Conservation (phyloP, 2,888 invertebrate genomes). For the Microctonus brassicae region DNA sequence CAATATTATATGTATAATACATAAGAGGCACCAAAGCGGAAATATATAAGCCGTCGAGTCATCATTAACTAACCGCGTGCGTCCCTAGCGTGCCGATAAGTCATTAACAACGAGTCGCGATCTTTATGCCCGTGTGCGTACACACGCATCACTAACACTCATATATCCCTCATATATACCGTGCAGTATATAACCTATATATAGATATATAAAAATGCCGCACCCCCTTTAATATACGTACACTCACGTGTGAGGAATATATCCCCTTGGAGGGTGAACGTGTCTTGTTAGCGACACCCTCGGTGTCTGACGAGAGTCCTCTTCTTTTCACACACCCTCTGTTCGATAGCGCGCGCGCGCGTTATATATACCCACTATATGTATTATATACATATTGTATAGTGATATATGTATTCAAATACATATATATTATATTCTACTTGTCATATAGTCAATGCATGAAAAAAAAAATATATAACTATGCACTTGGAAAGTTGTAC, state of each 20-base stretch:
- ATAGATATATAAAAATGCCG: slow-evolving; percentile 18
- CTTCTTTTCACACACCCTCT: slow-evolving; percentile 47
- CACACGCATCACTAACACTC: slow-evolving; percentile 37
- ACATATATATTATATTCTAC: slow-evolving; percentile 8
- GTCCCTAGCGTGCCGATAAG: slow-evolving; percentile 61
- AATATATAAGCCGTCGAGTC: slow-evolving; percentile 51
- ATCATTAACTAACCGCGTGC: slow-evolving; percentile 58
- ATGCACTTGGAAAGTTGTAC: slow-evolving; percentile 21
- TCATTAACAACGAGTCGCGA: slow-evolving; percentile 61
- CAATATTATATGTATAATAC: slow-evolving; percentile 9
- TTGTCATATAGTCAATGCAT: slow-evolving; percentile 14
- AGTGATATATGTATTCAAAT: neutral
- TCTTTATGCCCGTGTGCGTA: slow-evolving; percentile 41
- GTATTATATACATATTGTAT: no score
- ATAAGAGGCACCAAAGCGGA: slow-evolving; percentile 39
- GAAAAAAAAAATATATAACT: slow-evolving; percentile 29
- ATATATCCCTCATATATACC: neutral
- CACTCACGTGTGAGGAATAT: slow-evolving; percentile 50
- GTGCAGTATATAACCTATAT: slow-evolving; percentile 7
- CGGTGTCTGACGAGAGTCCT: slow-evolving; percentile 66
- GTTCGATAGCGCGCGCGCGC: slow-evolving; percentile 29
- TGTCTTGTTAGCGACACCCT: slow-evolving; percentile 70
- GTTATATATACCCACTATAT: no score
- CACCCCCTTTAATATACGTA: neutral
- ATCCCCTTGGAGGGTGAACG: slow-evolving; percentile 60